Conservation (phyloP, 1,140 invertebrate species). For the Hormaphis cornu region DNA sequence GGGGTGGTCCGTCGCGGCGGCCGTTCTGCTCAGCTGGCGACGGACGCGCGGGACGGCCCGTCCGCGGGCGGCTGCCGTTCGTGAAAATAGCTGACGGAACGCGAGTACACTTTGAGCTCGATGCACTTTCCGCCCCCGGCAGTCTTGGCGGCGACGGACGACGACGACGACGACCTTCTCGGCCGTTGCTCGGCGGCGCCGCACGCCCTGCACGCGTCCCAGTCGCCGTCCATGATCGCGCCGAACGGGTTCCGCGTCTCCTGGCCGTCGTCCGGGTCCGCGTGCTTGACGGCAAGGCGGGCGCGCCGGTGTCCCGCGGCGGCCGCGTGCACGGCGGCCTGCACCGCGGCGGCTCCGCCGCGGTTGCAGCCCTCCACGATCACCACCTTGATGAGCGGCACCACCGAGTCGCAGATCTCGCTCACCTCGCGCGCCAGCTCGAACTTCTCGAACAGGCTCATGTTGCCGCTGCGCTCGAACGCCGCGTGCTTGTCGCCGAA, state of each 20-base stretch:
- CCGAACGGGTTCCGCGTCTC: conserved; percentile 3
- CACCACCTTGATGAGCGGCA: conserved; percentile 23
- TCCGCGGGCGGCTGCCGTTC: background rate
- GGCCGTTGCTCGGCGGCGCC: background rate
- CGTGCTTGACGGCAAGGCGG: background rate
- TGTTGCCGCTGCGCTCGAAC: conserved; percentile 29
- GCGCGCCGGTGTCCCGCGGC: background rate
- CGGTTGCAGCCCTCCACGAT: conserved; percentile 17
- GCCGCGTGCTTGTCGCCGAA: conserved; percentile 27
- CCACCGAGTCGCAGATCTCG: conserved; percentile 27
- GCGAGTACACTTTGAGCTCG: conserved; percentile 10
- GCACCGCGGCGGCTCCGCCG: background rate
- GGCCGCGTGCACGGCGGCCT: background rate
- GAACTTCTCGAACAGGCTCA: conserved; percentile 25
- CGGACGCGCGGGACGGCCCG: background rate
- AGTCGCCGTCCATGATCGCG: conserved; percentile 9
- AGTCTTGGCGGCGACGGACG: too few species aligned
- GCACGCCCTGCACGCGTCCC: background rate
- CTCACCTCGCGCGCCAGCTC: conserved; percentile 16
- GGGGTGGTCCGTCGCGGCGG: too few species aligned
- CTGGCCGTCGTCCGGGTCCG: background rate
- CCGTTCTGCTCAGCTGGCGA: background rate
- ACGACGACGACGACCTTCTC: background rate
- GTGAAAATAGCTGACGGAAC: conserved; percentile 18
- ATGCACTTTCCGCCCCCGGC: background rate